Evolutionary conservation across 2,113 vertebrate species (phyloP).

Genomic region (Cercocebus atys): DNA sequence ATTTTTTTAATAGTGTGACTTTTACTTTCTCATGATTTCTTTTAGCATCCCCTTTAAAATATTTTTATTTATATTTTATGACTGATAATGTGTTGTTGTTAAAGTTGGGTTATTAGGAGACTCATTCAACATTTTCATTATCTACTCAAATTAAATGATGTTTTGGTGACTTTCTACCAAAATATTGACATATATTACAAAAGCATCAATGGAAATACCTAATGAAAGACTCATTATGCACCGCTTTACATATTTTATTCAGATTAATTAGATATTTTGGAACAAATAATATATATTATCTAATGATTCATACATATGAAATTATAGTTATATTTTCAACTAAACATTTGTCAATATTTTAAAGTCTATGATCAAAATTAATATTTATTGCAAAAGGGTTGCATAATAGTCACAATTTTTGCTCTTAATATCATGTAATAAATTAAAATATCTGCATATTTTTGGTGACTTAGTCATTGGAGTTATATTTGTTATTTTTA

Average conservation of each 20-base stretch:
- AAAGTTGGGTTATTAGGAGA: background rate
- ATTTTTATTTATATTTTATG: background rate
- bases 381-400: background rate
- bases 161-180: background rate
- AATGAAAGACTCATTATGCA: background rate
- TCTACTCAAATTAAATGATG: background rate
- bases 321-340: background rate
- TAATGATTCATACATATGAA: background rate
- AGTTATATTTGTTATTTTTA: background rate
- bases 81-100: background rate
- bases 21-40: background rate
- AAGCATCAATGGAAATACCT: background rate
- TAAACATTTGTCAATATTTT: background rate
- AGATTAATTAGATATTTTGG: background rate
- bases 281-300: background rate
- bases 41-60: background rate
- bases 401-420: background rate
- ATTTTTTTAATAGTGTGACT: background rate
- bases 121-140: background rate
- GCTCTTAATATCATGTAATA: background rate
- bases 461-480: background rate
- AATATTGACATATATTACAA: background rate
- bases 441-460: background rate
- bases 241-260: background rate
- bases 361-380: background rate